Evolutionary conservation across 53 echinoderm and acorn worm species (phyloP), one percentile per base, ranked within the genome.

Genomic region (Hippasteria phrygiana): DNA sequence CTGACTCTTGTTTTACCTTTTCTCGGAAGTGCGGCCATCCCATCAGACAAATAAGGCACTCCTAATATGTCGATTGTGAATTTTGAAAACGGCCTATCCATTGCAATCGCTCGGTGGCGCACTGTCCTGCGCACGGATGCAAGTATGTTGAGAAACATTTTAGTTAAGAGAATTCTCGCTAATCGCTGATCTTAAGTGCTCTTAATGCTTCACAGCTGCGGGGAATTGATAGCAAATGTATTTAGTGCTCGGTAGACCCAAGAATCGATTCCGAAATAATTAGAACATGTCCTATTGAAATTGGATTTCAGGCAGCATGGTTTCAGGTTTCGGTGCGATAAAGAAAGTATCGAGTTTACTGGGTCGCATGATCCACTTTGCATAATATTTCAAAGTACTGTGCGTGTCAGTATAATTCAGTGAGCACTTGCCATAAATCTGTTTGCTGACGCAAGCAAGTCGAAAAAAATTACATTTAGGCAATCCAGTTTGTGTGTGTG

Each of bases 201-300:
- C 28, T 14, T 22, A 20, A 73, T 6, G 26, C 45, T 42, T 42
- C 43, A n/a, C 22, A 6, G 22, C 46, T 24, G 18, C 3, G 6
- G 51, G 48, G 48, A 50, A 75, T 75, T 31, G 47, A 75, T 75
- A 47, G 29, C 75, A 31, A 40, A 48, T 75, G 50, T 29, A 28
- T 75, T 67, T 43, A 45, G 74, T 7, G 47, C 74, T 74, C 6
- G 24, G 2, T 74, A 5, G 10, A 26, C 27, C 27, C 47, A 14
- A 38, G 37, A 74, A 46, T 75, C 75, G 75, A 75, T 75, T 48
- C 51, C 75, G 32, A 75, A 48, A 31, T 75, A 17, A 75, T 75
- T 48, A 48, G 75, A 46, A 14, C 48, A 50, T 50, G 75, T 43
- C 75, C 75, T 48, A 32, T 48, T 75, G 1, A 6, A 73, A 71